phyloP scores from a whole-genome alignment of 2,888 invertebrate species.

The Lacanobia wlatinum region DNA sequence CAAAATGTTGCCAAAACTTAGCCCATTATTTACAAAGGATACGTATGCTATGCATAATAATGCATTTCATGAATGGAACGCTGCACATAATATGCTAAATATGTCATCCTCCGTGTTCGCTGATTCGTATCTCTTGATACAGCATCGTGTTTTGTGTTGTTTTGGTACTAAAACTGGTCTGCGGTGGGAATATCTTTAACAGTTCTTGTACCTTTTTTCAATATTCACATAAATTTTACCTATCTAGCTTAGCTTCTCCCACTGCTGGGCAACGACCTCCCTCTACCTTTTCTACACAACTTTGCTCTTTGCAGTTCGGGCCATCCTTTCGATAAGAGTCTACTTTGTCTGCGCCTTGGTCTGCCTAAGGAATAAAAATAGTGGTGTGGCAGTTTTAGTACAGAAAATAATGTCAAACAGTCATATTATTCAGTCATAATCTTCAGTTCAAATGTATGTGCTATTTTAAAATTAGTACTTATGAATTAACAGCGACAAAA shows the following conservation, averaged over 20 bases:
- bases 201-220: background rate
- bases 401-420: too few relatives aligned
- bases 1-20: conserved; percentile 44
- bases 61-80: conserved; percentile 40
- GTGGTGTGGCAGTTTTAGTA: too few relatives aligned
- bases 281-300: too few relatives aligned
- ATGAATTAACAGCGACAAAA: background rate
- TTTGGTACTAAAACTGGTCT: conserved; percentile 9
- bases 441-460: too few relatives aligned
- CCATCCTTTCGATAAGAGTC: too few relatives aligned
- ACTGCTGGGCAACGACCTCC: too few relatives aligned
- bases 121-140: conserved; percentile 34
- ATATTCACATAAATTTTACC: too few relatives aligned
- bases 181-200: background rate
- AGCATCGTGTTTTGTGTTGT: conserved; percentile 16
- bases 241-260: too few relatives aligned
- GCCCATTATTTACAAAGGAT: conserved; percentile 32
- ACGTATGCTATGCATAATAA: conserved; percentile 52
- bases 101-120: conserved; percentile 34
- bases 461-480: too few relatives aligned
- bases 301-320: too few relatives aligned
- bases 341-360: background rate
- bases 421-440: too few relatives aligned
- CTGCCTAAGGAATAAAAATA: too few relatives aligned
- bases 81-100: conserved; percentile 48